Conservation (phyloP, 2,888 invertebrate species). For the Cataglyphis altisquamis region DNA sequence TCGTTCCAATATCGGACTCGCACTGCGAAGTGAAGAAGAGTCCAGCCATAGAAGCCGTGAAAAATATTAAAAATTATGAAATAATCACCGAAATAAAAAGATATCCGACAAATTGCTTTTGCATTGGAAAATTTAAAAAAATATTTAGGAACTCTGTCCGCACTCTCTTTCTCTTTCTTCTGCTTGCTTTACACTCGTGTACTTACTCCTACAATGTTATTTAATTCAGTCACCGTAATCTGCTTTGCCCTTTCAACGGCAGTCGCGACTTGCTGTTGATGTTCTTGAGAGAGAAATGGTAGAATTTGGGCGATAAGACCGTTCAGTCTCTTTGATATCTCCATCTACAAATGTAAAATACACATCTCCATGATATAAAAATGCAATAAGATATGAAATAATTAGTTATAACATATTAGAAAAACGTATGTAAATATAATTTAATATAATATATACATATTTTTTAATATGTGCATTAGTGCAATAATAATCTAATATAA, state of each 20-base stretch:
- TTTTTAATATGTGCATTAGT: background rate
- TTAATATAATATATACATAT: background rate
- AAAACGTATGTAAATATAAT: background rate
- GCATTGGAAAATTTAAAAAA: background rate
- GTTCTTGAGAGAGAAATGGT: constrained; percentile 98
- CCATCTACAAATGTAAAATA: constrained; percentile 90
- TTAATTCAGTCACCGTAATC: constrained; percentile 98
- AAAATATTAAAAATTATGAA: background rate
- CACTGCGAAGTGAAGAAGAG: constrained; percentile 79
- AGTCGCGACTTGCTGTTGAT: constrained; percentile 98
- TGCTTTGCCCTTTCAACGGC: constrained; percentile 99
- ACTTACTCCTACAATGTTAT: constrained; percentile 98
- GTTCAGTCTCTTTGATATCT: constrained; percentile 98
- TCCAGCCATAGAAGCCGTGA: background rate
- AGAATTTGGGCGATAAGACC: constrained; percentile 98
- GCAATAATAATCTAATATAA: background rate
- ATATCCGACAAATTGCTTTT: background rate
- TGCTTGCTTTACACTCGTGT: background rate
- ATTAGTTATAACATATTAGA: background rate
- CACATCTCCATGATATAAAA: background rate
- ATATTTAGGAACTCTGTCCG: background rate
- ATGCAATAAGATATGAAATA: background rate
- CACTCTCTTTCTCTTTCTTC: no score
- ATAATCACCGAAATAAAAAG: background rate
- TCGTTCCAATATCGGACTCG: constrained; percentile 74